Evolutionary conservation across 2,888 invertebrate species (phyloP), one percentile per base, ranked within the genome.

Genomic region (Dynastes grantii): DNA sequence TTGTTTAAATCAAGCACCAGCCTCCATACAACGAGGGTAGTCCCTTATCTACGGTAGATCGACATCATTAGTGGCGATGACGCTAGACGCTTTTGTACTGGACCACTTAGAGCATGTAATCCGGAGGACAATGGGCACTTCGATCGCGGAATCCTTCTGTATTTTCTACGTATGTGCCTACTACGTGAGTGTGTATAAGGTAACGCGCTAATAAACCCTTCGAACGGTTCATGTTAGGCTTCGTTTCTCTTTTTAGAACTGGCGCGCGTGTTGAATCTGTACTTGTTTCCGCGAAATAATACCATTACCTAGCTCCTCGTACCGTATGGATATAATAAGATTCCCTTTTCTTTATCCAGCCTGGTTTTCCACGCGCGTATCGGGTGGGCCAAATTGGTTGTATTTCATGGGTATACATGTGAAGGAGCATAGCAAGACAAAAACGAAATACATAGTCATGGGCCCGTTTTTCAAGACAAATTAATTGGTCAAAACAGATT

Each of bases 121-220:
- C 84, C 83, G 76, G 79, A 82, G 85, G 84, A 86, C 86, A 86
- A 86, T 86, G 84, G 85, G 81, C 83, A 82, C 81, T 82, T 82
- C 83, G 81, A 80, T 83, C 84, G 83, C 83, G 85, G 85, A 84
- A 83, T 84, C 84, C 83, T 68, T 83, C 86, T 84, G 86, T 86
- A 85, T 87, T 86, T 86, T 84, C 84, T 78, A 58, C 8, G 27
- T 63, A 63, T 63, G 27, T 29, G 9, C 11, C 45, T 8, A 8
- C 45, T 11, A 1, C 45, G 45, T 8, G 45, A 45, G 11, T 11
- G 45, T 45, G 45, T 45, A 2, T 8, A 45, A 45, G 45, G 45
- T 45, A 29, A 29, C 13, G 27, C 45, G 81, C 84, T 85, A 85
- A 85, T 86, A 85, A 86, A 85, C 84, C 84, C 83, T 84, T 81